These are phyloP conservation scores for Aromia moschata DNA, from an alignment of 2,888 invertebrate species.

Conservation along the genomic window DNA sequence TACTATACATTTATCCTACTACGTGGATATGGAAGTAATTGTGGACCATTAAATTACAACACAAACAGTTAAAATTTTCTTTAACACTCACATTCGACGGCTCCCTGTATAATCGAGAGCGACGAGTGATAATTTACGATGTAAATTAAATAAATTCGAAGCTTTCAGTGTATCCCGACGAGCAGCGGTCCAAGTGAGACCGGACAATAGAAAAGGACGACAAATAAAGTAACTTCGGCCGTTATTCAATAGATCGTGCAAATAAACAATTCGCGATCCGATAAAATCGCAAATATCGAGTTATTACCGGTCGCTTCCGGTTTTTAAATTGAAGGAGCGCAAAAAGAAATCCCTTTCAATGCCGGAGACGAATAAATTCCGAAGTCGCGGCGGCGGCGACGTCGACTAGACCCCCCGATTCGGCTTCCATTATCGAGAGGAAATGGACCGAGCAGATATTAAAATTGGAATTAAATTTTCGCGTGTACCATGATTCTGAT, in stretches of 20 bases:
- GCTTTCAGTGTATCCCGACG: too few relatives aligned
- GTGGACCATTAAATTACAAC: too few relatives aligned
- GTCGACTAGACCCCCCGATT: neutral
- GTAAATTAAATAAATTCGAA: too few relatives aligned
- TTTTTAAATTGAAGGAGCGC: slow-evolving; percentile 2
- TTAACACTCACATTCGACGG: too few relatives aligned
- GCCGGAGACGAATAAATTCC: slow-evolving; percentile 30
- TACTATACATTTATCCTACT: too few relatives aligned
- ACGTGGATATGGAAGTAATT: too few relatives aligned
- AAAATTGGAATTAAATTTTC: slow-evolving; percentile 45
- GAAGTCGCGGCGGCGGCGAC: slow-evolving; percentile 2
- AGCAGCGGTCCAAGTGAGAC: too few relatives aligned
- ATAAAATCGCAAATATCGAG: slow-evolving; percentile 21
- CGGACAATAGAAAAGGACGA: too few relatives aligned
- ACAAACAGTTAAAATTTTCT: too few relatives aligned
- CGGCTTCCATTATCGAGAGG: slow-evolving; percentile 42
- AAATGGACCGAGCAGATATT: slow-evolving; percentile 45
- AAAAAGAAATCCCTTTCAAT: slow-evolving; percentile 30
- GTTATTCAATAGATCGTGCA: neutral
- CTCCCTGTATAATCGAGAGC: too few relatives aligned
- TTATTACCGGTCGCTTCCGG: slow-evolving; percentile 18
- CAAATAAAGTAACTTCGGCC: neutral
- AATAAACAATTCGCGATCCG: slow-evolving; percentile 20
- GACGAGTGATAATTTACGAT: too few relatives aligned
- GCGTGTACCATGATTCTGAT: slow-evolving; percentile 24